These are phyloP conservation scores for Oncorhynchus nerka DNA, from an alignment of 2,113 vertebrate species.

Conservation along the genomic window DNA sequence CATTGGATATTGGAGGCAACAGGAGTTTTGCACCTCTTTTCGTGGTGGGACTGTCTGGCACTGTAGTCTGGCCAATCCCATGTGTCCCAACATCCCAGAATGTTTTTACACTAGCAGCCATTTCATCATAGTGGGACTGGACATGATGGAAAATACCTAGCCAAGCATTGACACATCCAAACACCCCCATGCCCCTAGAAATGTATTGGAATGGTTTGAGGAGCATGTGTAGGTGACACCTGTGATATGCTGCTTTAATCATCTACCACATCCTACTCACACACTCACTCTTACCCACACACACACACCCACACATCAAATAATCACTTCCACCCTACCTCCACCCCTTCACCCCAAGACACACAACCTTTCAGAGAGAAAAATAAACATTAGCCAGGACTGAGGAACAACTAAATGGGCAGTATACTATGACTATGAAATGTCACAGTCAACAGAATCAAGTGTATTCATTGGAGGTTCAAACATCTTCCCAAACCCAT, in stretches of 20 bases:
- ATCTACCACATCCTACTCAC: slow-evolving; percentile 31
- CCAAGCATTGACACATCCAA: slow-evolving; percentile 43
- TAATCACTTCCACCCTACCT: slow-evolving; percentile 4
- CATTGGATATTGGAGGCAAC: neutral
- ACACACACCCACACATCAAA: neutral
- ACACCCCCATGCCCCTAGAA: slow-evolving; percentile 40
- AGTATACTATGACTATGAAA: slow-evolving; percentile 12
- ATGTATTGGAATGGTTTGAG: slow-evolving; percentile 67
- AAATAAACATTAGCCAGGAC: neutral
- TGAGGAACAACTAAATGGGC: neutral
- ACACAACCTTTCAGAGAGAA: neutral
- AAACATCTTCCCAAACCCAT: neutral
- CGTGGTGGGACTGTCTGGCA: slow-evolving; percentile 27
- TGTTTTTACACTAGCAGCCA: neutral
- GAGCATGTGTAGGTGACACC: slow-evolving; percentile 62
- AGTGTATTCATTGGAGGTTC: slow-evolving; percentile 1
- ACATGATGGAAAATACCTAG: slow-evolving; percentile 50
- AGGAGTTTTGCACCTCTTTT: neutral
- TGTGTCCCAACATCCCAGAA: too few relatives aligned
- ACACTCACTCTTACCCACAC: slow-evolving; percentile 20
- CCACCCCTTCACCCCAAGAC: slow-evolving; percentile 23
- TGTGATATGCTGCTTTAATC: slow-evolving; percentile 22
- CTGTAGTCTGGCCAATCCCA: slow-evolving; percentile 25
- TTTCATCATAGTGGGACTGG: slow-evolving; percentile 37
- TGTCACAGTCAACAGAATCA: slow-evolving; percentile 9